These are phyloP conservation scores for Spinibarbus caldwelli DNA, from an alignment of 2,797 vertebrate genomes.

Conservation along the genomic window DNA sequence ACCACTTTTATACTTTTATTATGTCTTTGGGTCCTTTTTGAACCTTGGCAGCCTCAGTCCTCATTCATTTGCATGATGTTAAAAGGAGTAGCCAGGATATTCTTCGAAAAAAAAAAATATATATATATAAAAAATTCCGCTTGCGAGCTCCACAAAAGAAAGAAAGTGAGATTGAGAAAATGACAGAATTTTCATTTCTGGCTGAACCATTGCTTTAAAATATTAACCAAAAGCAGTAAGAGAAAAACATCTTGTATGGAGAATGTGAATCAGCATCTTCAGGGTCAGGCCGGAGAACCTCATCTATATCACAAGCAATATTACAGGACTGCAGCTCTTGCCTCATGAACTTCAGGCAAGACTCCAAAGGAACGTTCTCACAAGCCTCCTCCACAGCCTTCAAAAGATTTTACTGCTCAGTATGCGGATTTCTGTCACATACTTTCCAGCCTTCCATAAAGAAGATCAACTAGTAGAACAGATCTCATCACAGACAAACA, in stretches of 20 bases:
- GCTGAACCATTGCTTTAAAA: neutral
- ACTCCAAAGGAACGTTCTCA: neutral
- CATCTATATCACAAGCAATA: neutral
- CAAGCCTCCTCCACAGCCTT: neutral
- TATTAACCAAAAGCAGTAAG: neutral
- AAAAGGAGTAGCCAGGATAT: neutral
- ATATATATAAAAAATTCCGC: no score
- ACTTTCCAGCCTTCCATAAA: neutral
- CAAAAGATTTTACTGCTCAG: neutral
- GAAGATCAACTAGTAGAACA: neutral
- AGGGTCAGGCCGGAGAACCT: neutral
- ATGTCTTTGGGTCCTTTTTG: neutral
- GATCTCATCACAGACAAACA: neutral
- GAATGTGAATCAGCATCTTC: slow-evolving; percentile 21
- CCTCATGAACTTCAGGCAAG: slow-evolving; percentile 6
- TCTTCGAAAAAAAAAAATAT: no score
- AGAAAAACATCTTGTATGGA: neutral
- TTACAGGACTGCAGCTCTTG: neutral
- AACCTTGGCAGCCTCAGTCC: neutral
- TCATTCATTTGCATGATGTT: neutral
- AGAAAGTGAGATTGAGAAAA: neutral
- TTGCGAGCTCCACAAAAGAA: neutral
- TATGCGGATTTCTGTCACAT: neutral
- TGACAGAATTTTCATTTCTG: neutral
- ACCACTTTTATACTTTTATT: neutral